These are phyloP conservation scores for Enteromius viviparus DNA, from an alignment of 2,797 vertebrate genomes.

Conservation along the genomic window DNA sequence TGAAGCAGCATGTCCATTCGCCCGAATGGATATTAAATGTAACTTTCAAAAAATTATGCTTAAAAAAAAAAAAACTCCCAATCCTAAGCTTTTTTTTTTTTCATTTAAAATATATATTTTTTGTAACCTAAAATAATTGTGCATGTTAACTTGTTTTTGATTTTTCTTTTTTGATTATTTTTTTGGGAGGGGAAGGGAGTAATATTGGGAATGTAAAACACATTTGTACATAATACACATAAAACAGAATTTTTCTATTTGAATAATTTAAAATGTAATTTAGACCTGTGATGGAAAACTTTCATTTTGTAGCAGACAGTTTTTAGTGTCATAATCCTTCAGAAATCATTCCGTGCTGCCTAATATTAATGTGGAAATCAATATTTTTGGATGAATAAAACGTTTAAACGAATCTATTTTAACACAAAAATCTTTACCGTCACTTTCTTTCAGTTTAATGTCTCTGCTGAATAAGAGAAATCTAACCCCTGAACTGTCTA, in stretches of 20 bases:
- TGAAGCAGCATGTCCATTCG: constrained; percentile 3
- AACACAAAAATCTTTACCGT: background rate
- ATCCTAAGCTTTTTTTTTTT: background rate
- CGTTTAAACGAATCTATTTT: background rate
- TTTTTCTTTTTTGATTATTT: no score
- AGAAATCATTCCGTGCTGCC: background rate
- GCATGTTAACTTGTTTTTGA: background rate
- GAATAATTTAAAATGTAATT: background rate
- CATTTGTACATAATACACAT: background rate
- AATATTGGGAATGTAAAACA: background rate
- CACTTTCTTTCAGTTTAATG: background rate
- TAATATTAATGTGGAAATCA: background rate
- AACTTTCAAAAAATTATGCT: background rate
- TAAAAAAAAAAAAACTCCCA: background rate
- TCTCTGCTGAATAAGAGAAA: background rate
- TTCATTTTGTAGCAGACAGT: background rate
- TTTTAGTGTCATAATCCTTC: background rate
- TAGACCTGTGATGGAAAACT: background rate
- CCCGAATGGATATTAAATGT: background rate
- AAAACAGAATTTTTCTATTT: background rate
- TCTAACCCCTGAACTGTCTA: background rate
- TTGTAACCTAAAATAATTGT: background rate
- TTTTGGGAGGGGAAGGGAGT: no score
- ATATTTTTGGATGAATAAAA: background rate
- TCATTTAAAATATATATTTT: background rate